Conservation (phyloP, 2,888 invertebrate species). For the Yponomeuta cagnagella region DNA sequence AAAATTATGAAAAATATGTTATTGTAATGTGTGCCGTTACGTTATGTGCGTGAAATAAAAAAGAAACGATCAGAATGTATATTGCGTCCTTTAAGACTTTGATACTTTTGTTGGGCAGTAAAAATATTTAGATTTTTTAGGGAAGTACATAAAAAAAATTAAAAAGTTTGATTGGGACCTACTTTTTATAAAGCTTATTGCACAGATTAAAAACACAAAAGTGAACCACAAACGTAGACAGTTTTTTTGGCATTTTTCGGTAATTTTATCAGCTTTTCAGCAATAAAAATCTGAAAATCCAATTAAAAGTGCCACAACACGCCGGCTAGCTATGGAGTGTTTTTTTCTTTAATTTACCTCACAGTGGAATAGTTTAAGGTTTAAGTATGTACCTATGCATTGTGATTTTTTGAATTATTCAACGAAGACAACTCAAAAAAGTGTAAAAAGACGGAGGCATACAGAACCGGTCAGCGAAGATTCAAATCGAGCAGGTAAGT, state of each 20-base stretch:
- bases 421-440: slow-evolving; percentile 21
- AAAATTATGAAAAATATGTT: not conserved
- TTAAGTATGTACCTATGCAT: slow-evolving; percentile 10
- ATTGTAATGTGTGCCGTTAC: not conserved
- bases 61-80: no score
- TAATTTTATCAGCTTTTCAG: no score
- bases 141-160: not conserved
- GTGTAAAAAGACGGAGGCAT: slow-evolving; percentile 20
- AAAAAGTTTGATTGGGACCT: not conserved
- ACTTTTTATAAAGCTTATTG: not conserved
- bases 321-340: no score
- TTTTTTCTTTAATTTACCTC: no score
- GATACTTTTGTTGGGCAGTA: no score
- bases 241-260: not conserved
- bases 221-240: not conserved
- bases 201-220: not conserved
- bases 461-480: slow-evolving; percentile 51
- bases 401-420: slow-evolving; percentile 50
- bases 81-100: no score
- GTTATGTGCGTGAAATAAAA: slow-evolving; percentile 10
- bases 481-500: slow-evolving; percentile 61
- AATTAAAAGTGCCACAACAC: no score
- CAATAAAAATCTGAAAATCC: no score
- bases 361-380: no score
- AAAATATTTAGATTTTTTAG: no score